Conservation (phyloP, 2,113 vertebrate genomes). For the Pterocles orientalis region DNA sequence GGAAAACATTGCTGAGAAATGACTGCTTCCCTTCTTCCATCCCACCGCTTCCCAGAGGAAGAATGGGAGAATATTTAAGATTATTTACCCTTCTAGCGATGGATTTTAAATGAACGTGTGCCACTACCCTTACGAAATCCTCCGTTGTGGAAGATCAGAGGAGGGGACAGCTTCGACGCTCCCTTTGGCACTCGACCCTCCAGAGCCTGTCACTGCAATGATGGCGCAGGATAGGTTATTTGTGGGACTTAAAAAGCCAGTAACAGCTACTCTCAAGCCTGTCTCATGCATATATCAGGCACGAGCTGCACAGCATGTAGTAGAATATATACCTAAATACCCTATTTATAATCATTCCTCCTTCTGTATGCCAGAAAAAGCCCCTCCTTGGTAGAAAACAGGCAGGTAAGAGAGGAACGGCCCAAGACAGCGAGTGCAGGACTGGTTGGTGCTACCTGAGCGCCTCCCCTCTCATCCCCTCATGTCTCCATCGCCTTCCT, state of each 20-base stretch:
- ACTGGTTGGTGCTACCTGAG: neutral
- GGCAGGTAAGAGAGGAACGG: neutral
- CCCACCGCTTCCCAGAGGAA: neutral
- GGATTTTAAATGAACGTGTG: neutral
- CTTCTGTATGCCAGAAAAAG: neutral
- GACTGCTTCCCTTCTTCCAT: neutral
- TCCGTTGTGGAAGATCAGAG: neutral
- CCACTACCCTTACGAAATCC: neutral
- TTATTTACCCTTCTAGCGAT: neutral
- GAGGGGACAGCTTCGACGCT: neutral
- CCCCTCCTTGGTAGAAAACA: neutral
- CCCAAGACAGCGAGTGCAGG: neutral
- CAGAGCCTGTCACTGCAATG: neutral
- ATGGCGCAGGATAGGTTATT: neutral
- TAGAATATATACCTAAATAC: neutral
- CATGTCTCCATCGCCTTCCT: fast-evolving
- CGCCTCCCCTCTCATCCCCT: neutral
- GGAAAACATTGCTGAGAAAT: neutral
- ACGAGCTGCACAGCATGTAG: fast-evolving
- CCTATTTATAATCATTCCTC: neutral
- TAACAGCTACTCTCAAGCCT: neutral
- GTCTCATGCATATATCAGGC: neutral
- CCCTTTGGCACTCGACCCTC: neutral
- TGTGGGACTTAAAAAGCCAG: neutral
- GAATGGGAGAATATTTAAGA: neutral